Base-by-base conservation (phyloP, 1,140 invertebrate species). In the Cotesia typhae region DNA sequence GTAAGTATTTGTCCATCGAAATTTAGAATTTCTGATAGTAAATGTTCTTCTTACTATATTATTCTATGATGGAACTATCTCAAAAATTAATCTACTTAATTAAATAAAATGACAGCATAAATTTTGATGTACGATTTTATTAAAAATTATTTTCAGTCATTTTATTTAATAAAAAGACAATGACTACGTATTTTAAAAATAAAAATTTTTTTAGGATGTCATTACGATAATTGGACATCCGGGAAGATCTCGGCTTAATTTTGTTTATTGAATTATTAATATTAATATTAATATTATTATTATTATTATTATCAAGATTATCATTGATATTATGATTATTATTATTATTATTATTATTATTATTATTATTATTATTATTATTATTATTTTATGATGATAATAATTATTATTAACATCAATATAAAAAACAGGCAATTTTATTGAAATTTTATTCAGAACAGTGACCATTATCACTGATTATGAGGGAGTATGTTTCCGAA, bases 131-230 rank as follows among this genome's bases (percentile, higher is more conserved):
- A n/a, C 53, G 53, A 57, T 74, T 76, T 72, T 76, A 73, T 80
- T 80, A 77, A 78, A 47, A 76, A 73, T 79, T 76, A 78, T 5
- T 20, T 57, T 14, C 53, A 5, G 4, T n/a, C n/a, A n/a, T 47
- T 47, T 47, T 10, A 5, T 7, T 47, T 47, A 10, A 10, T 47
- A 47, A 47, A 47, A 47, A 47, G 41, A 47, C 10, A 47, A 10
- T 47, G 6, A 47, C 41, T 47, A 59, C 55, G 12, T 59, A 59
- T n/a, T 20, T 61, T 12, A 28, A 28, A 36, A 35, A 61, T 61
- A 14, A 12, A 37, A 28, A 2, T 28, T 28, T 35, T 61, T 35
- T 35, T 35, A 61, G 60, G 20, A 61, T 28, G 20, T 57, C n/a
- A 10, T 55, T 14, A n/a, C n/a, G n/a, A 57, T 0, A 17, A 17